Base-by-base conservation (phyloP, 1,140 invertebrate genomes). In the Cyphomyrmex costatus region DNA sequence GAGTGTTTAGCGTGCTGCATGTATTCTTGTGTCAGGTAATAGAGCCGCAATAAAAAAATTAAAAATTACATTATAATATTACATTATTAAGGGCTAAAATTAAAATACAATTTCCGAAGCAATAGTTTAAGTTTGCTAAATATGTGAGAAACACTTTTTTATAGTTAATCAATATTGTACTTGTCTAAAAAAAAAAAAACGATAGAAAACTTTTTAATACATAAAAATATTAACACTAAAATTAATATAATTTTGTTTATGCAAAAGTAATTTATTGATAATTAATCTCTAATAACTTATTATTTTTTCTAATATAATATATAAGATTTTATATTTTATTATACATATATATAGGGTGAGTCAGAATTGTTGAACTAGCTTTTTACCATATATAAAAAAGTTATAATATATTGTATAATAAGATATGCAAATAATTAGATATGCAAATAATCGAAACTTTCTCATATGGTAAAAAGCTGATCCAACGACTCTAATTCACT, bases 1-100 rank as follows among this genome's bases (percentile, higher is more conserved):
- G 78, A 68, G n/a, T 68, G 63, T 68, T 79, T 56, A 68, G 77
- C 30, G 21, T 70, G 27, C 27, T 79, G 27, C 61, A 68, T 42
- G 24, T 42, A 70, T 42, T 6, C 21, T 68, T 56, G 49, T 70
- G 12, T 8, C 49, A 10, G 0, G 16, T n/a, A 51, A 80, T 58
- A 42, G 53, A 33, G 0, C 36, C 8, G 10, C 5, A 42, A 19
- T 49, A n/a, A 27, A 19, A 30, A 21, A 53, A 68, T 16, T 0
- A 21, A 77, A 61, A 61, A n/a, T 46, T 42, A n/a, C 24, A 19
- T 36, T 42, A 42, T 30, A 30, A 1, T 10, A 42, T 12, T 10
- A 76, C 21, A 53, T 33, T 56, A 74, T 33, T n/a, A 73, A 56
- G n/a, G 21, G 21, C 16, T 30, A 51, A 61, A 61, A 30, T 61